A percentile compares a stretch with the other conserved stretches of the same genome.
phyloP scores from a whole-genome alignment of 2,113 vertebrate species.

The Leptobrachium leishanense region DNA sequence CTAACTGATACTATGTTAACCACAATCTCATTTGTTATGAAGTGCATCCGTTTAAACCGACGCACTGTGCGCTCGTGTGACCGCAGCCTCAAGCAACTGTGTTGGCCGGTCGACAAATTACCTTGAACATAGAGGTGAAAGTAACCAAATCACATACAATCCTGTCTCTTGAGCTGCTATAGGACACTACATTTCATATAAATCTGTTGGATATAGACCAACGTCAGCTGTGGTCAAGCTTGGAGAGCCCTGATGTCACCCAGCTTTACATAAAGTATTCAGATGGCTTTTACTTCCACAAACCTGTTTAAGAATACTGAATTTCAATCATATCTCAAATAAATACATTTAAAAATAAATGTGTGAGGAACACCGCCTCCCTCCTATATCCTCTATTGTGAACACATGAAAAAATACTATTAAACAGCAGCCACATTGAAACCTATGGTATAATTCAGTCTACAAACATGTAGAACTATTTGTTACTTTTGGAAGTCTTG shows the following conservation, averaged over 20 bases:
- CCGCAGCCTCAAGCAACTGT: no score
- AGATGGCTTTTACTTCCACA: neutral
- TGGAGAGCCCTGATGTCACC: neutral
- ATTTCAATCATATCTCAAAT: conserved; percentile 62
- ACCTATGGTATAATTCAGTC: neutral
- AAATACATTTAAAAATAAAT: conserved; percentile 63
- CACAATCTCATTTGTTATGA: no score
- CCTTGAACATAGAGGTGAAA: no score
- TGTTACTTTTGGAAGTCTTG: neutral
- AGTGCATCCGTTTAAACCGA: no score
- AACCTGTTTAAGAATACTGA: neutral
- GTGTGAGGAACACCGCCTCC: conserved; percentile 41
- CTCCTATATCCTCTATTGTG: conserved; percentile 59
- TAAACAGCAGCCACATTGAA: conserved; percentile 10
- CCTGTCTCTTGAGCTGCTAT: no score
- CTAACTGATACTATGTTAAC: no score
- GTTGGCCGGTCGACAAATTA: no score
- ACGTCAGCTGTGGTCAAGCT: no score
- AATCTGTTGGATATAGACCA: neutral
- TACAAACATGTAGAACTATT: neutral
- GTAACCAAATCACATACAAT: no score
- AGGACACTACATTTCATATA: neutral
- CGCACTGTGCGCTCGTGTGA: no score
- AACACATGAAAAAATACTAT: conserved; percentile 29
- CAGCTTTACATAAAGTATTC: neutral